Percentiles rank a stretch among this genome's conserved stretches.
Conservation (phyloP, 2,888 invertebrate genomes). For the Drosophila meridiana region DNA sequence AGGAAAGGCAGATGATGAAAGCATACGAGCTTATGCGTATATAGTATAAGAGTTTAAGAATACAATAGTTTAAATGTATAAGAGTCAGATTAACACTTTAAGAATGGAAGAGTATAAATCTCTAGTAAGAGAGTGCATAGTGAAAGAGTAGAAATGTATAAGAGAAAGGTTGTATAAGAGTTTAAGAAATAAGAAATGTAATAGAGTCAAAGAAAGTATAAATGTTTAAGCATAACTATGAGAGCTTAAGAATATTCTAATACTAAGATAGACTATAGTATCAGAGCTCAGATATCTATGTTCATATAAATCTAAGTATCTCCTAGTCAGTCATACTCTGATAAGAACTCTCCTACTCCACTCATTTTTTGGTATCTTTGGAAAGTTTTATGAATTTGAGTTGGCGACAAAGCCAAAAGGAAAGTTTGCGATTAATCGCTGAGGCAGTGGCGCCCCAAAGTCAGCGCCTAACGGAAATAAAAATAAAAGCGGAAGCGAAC, state of each 20-base stretch:
- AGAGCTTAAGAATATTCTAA: no score
- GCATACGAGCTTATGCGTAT: not conserved
- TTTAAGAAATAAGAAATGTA: not conserved
- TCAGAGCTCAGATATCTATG: no score
- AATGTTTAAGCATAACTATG: no score
- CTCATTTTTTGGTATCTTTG: slow-evolving; percentile 26
- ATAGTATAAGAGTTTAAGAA: not conserved
- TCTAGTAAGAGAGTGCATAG: no score
- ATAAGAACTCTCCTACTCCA: not conserved
- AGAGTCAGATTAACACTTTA: no score
- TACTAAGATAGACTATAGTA: no score
- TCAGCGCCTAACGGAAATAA: slow-evolving; percentile 30
- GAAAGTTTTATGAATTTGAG: slow-evolving; percentile 54
- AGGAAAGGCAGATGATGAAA: not conserved
- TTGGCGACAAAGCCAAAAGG: slow-evolving; percentile 64
- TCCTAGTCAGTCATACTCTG: not conserved
- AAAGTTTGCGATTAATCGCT: slow-evolving; percentile 72
- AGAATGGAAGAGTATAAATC: not conserved
- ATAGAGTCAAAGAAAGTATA: not conserved
- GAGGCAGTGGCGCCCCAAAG: slow-evolving; percentile 71
- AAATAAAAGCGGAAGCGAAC: slow-evolving; percentile 65
- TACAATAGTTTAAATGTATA: not conserved
- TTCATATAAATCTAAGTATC: not conserved
- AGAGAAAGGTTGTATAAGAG: not conserved
- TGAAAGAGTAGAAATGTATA: not conserved